These are phyloP conservation scores for Agrotis ipsilon DNA, from an alignment of 2,888 invertebrate genomes.

Conservation along the genomic window DNA sequence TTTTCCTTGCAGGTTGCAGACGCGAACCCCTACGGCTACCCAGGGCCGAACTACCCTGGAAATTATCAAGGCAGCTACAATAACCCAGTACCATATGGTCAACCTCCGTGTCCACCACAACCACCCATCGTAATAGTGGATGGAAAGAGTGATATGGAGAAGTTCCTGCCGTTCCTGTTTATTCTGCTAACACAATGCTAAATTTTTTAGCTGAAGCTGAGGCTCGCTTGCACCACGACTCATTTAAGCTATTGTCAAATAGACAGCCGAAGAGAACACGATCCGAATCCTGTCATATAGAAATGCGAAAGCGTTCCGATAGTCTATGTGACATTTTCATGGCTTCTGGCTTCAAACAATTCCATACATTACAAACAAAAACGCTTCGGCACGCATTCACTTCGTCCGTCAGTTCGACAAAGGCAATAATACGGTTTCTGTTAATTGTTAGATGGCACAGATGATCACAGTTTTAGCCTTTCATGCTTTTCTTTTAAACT, in stretches of 20 bases:
- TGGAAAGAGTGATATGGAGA: conserved; percentile 35
- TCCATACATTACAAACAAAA: too few relatives aligned
- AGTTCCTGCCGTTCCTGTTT: conserved; percentile 48
- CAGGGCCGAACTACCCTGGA: conserved; percentile 21
- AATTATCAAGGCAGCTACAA: conserved; percentile 36
- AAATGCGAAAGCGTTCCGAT: too few relatives aligned
- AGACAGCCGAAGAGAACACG: too few relatives aligned
- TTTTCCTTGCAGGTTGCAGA: conserved; percentile 35
- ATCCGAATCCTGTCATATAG: too few relatives aligned
- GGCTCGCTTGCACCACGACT: background rate
- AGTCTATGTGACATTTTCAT: too few relatives aligned
- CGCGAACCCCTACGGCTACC: conserved; percentile 49
- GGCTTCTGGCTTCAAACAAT: too few relatives aligned
- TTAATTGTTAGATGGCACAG: background rate
- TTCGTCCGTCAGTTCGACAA: too few relatives aligned
- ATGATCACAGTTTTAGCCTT: background rate
- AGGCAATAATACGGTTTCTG: too few relatives aligned
- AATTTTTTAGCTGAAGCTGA: background rate
- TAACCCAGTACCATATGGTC: conserved; percentile 25
- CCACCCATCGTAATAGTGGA: conserved; percentile 28
- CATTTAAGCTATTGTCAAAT: too few relatives aligned
- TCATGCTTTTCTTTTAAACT: too few relatives aligned
- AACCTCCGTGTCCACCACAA: conserved; percentile 39
- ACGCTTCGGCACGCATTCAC: too few relatives aligned
- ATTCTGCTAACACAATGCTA: conserved; percentile 29